A percentile compares a stretch with the other conserved stretches of the same genome.
Conservation (phyloP, 2,797 vertebrate species). For the Remorina albescens region DNA sequence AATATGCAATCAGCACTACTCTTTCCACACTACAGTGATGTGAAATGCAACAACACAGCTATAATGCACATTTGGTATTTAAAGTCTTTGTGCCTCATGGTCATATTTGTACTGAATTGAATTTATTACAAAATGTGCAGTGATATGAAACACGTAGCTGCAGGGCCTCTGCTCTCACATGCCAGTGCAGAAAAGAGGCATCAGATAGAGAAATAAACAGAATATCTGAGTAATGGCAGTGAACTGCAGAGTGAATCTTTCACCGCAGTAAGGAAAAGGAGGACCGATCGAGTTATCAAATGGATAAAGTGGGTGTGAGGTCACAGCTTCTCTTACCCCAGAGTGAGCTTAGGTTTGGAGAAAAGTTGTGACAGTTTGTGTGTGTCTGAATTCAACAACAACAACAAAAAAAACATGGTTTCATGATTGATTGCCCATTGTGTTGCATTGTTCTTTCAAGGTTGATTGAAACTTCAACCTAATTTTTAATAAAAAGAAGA, state of each 20-base stretch:
- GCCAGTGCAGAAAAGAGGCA: conserved; percentile 74
- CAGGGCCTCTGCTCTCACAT: conserved; percentile 75
- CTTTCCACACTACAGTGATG: conserved; percentile 58
- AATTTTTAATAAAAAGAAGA: conserved; percentile 84
- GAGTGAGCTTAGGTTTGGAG: conserved; percentile 55
- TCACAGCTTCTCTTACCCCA: conserved; percentile 68
- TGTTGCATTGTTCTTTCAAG: conserved; percentile 92
- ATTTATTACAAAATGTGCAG: conserved; percentile 86
- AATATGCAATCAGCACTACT: conserved; percentile 66
- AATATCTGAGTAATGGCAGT: conserved; percentile 72
- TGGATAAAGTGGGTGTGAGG: conserved; percentile 70
- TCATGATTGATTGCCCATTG: conserved; percentile 95
- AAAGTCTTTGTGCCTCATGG: conserved; percentile 84
- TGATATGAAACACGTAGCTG: conserved; percentile 87
- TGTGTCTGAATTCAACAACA: conserved; percentile 79
- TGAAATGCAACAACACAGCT: conserved; percentile 68
- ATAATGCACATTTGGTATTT: conserved; percentile 84
- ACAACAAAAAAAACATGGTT: conserved; percentile 87
- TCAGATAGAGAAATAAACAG: conserved; percentile 81
- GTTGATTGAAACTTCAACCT: conserved; percentile 99
- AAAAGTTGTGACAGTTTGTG: conserved; percentile 18
- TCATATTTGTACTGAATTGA: conserved; percentile 85
- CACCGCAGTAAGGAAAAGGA: conserved; percentile 36
- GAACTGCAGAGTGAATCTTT: conserved; percentile 58
- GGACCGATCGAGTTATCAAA: conserved; percentile 61